Evolutionary conservation across 1,140 invertebrate species (phyloP).

Genomic region (Augochlora pura): DNA sequence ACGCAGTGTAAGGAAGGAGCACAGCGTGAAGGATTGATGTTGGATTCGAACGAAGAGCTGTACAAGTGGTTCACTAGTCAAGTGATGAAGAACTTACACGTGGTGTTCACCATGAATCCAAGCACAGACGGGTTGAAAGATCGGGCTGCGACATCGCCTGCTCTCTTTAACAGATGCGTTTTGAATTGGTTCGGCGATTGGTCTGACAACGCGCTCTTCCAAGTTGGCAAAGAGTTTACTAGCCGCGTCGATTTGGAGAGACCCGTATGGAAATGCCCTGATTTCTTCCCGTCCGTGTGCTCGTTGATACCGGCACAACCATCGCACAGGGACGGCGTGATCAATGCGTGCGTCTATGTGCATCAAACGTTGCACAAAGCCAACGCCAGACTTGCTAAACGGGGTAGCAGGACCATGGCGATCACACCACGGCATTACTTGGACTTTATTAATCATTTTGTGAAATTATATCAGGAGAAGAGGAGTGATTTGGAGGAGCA

Average conservation of each 20-base stretch:
- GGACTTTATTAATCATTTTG: slow-evolving; percentile 99
- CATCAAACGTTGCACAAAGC: slow-evolving; percentile 98
- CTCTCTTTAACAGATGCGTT: slow-evolving; percentile 99
- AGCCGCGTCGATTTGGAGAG: slow-evolving; percentile 91
- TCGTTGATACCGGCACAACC: slow-evolving; percentile 88
- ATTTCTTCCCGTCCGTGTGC: slow-evolving; percentile 93
- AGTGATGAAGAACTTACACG: slow-evolving; percentile 99
- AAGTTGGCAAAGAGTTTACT: slow-evolving; percentile 95
- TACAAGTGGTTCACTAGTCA: slow-evolving; percentile 99
- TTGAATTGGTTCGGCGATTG: slow-evolving; percentile 99
- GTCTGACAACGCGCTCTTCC: slow-evolving; percentile 98
- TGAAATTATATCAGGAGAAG: slow-evolving; percentile 98
- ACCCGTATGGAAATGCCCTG: slow-evolving; percentile 90
- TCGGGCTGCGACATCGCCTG: slow-evolving; percentile 98
- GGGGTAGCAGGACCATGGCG: slow-evolving; percentile 96
- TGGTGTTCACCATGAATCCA: slow-evolving; percentile 99
- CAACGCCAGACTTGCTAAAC: slow-evolving; percentile 92
- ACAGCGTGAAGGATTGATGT: slow-evolving; percentile 98
- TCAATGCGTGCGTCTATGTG: slow-evolving; percentile 99
- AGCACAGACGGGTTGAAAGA: slow-evolving; percentile 98
- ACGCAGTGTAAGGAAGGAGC: slow-evolving; percentile 99
- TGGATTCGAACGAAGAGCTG: slow-evolving; percentile 98
- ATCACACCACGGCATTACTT: slow-evolving; percentile 99
- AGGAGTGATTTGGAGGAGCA: slow-evolving; percentile 98
- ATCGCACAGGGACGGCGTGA: slow-evolving; percentile 95